These are phyloP conservation scores for Cantharis nigra DNA, from an alignment of 2,888 invertebrate genomes.

Conservation along the genomic window DNA sequence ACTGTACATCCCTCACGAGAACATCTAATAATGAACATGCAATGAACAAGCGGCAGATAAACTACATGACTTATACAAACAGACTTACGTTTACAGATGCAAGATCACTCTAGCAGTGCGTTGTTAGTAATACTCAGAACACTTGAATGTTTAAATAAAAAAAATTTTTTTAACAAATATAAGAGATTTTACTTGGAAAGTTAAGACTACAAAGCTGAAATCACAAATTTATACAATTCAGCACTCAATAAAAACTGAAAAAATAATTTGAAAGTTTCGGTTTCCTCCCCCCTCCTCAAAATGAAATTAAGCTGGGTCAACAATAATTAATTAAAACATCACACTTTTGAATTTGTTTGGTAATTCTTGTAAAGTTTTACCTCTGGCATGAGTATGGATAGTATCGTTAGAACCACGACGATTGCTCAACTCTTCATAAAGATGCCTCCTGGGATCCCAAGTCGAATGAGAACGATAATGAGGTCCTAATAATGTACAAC, in stretches of 20 bases:
- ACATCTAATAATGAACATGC: conserved; percentile 6
- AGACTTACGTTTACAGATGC: conserved; percentile 30
- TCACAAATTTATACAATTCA: background rate
- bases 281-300: background rate
- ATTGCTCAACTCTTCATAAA: conserved; percentile 86
- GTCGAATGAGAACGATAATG: conserved; percentile 69
- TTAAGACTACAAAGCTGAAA: background rate
- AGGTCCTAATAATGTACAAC: conserved; percentile 49
- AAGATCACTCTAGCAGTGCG: conserved; percentile 27
- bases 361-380: conserved; percentile 41
- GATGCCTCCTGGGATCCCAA: conserved; percentile 88
- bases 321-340: background rate
- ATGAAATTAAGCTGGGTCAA: background rate
- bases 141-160: background rate
- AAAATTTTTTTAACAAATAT: background rate
- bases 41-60: conserved; percentile 21
- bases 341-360: background rate
- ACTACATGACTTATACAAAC: conserved; percentile 8
- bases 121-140: conserved; percentile 27
- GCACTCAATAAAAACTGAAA: background rate
- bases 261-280: background rate
- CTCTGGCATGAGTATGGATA: conserved; percentile 60
- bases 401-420: conserved; percentile 72
- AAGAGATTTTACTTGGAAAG: background rate
- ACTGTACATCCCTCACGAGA: background rate